Evolutionary conservation across 2,797 vertebrate species (phyloP), one percentile per base, ranked within the genome.

Genomic region (Bradypodion ventrale): DNA sequence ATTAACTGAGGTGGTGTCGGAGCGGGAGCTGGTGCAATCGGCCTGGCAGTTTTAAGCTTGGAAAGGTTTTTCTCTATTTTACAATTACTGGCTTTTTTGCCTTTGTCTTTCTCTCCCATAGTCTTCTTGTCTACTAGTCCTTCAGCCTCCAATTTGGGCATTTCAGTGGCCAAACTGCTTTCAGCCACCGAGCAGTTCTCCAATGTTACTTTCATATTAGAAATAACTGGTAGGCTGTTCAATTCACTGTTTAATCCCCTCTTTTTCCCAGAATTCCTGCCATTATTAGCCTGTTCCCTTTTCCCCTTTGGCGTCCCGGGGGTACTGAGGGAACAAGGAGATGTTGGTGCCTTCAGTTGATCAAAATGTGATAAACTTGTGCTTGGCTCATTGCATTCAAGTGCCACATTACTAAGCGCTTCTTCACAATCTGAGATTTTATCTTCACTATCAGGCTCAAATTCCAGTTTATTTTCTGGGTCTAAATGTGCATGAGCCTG

Each of bases 401-500:
- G 97, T 8, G 97, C 96, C 94, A 97, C 94, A 10, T 93, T 96
- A 89, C 94, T 95, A 87, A 98, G 90, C 2, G 96, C 90, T 88
- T 99, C 98, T 75, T 99, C 99, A 1, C 97, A 98, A 94, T 99
- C 99, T 2, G 98, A 99, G 89, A 98, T 96, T 90, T 98, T 97
- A 78, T 98, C 98, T 90, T 99, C 98, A 0, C 95, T 95, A 91
- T 99, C 98, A 80, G 97, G 96, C 91, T 99, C 98, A 74, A 98
- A 97, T 75, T 99, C 98, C 74, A 98, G 96, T 87, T 99, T 99
- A 92, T 96, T 97, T 87, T 97, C 97, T 40, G 94, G 96, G 89
- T 99, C 98, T 91, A 99, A 96, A 94, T 99, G 99, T 88, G 98
- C 99, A 0, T 99, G 99, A 9, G 98, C 98, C 95, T 99, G 99